These are phyloP conservation scores for Lasaia peninsularis DNA, from an alignment of 1,140 invertebrate species.

Conservation along the genomic window DNA sequence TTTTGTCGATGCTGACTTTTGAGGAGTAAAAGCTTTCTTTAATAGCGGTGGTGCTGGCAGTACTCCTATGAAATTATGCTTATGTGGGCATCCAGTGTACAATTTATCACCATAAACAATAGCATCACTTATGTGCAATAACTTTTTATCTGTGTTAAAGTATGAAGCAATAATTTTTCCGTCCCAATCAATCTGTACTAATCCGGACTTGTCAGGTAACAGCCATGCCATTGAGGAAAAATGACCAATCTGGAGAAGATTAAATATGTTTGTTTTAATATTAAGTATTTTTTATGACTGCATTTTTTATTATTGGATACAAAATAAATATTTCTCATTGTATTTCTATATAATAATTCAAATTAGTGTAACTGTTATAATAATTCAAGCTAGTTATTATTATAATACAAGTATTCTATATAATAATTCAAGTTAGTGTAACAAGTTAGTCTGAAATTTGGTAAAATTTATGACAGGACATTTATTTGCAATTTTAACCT, in stretches of 20 bases:
- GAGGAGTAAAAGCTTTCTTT: slow-evolving; percentile 70
- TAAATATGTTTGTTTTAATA: slow-evolving; percentile 22
- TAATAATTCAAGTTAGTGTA: too few species aligned
- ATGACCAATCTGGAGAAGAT: slow-evolving; percentile 73
- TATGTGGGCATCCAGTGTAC: slow-evolving; percentile 81
- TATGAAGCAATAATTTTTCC: slow-evolving; percentile 82
- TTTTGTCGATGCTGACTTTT: background rate
- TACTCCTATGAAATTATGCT: slow-evolving; percentile 80
- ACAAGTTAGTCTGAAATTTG: too few species aligned
- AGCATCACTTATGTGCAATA: slow-evolving; percentile 79
- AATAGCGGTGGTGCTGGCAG: slow-evolving; percentile 73
- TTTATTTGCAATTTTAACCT: too few species aligned
- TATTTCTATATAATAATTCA: too few species aligned
- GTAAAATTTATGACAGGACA: too few species aligned
- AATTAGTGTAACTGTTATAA: too few species aligned
- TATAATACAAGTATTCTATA: too few species aligned
- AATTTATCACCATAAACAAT: slow-evolving; percentile 78
- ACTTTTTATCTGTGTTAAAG: slow-evolving; percentile 73
- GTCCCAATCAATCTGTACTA: slow-evolving; percentile 81
- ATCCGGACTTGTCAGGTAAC: slow-evolving; percentile 51
- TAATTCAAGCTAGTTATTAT: too few species aligned
- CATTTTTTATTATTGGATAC: background rate
- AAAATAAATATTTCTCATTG: too few species aligned
- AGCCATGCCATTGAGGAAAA: slow-evolving; percentile 50
- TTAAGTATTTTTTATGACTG: background rate